Conservation (phyloP, 1,140 invertebrate species). For the Zeugodacus cucurbitae region DNA sequence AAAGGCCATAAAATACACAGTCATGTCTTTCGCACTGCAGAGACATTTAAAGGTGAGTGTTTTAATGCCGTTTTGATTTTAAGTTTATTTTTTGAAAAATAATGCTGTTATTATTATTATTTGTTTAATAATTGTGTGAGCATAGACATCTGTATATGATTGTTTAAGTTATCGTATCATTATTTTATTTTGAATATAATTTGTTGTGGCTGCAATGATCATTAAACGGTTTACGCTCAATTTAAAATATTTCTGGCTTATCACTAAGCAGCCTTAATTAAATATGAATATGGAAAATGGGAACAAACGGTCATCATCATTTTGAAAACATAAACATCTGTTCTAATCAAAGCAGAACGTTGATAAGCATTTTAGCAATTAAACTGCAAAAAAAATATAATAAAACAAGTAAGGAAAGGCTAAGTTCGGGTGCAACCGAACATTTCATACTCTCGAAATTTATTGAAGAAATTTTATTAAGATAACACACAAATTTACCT, state of each 20-base stretch:
- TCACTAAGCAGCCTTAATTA: not conserved
- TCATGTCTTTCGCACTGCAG: constrained; percentile 83
- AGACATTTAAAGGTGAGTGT: constrained; percentile 70
- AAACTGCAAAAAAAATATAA: too few species aligned
- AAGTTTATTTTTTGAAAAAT: not conserved
- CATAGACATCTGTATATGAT: not conserved
- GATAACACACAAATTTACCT: too few species aligned
- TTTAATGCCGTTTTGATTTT: not conserved
- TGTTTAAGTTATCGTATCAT: too few species aligned
- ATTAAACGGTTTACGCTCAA: not conserved
- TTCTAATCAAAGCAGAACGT: not conserved
- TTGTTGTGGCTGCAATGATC: not conserved
- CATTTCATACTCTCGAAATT: too few species aligned
- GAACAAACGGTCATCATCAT: not conserved
- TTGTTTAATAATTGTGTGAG: too few species aligned
- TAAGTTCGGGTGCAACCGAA: too few species aligned
- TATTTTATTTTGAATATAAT: not conserved
- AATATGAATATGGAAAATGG: not conserved
- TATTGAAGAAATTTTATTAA: too few species aligned
- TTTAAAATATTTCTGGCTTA: not conserved
- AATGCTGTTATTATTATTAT: too few species aligned
- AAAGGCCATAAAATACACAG: constrained; percentile 81
- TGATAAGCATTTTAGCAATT: not conserved
- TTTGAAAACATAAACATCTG: not conserved
- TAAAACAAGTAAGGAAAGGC: too few species aligned